phyloP scores from a whole-genome alignment of 2,888 invertebrate genomes.

The Chaitophorus viminalis region DNA sequence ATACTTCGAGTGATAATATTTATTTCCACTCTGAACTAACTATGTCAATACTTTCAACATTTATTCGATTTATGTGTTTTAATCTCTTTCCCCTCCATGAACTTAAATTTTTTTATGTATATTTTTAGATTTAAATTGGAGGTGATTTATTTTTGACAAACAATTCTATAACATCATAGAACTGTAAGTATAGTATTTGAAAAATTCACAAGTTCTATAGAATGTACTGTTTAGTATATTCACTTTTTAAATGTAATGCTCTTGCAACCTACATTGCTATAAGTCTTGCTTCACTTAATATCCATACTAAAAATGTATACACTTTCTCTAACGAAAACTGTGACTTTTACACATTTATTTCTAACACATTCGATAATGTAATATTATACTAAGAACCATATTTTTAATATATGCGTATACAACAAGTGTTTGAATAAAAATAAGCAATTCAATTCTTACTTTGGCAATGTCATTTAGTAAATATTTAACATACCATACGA shows the following conservation, averaged over 20 bases:
- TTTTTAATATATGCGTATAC: background rate
- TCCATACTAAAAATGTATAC: background rate
- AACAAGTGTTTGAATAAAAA: no score
- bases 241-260: no score
- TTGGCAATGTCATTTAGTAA: background rate
- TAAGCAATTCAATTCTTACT: background rate
- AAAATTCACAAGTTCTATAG: background rate
- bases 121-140: background rate
- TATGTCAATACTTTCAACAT: background rate
- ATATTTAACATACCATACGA: background rate
- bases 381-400: background rate
- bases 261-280: background rate
- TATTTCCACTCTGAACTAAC: background rate
- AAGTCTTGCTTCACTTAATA: background rate
- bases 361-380: background rate
- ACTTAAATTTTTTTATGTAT: background rate
- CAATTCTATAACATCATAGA: background rate
- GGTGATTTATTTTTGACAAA: background rate
- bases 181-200: background rate
- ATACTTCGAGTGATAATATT: background rate
- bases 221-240: background rate
- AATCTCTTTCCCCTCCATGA: no score
- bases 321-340: background rate
- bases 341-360: background rate
- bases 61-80: background rate